phyloP scores from a whole-genome alignment of 1,140 invertebrate genomes.

The Scaptodrosophila lebanonensis region DNA sequence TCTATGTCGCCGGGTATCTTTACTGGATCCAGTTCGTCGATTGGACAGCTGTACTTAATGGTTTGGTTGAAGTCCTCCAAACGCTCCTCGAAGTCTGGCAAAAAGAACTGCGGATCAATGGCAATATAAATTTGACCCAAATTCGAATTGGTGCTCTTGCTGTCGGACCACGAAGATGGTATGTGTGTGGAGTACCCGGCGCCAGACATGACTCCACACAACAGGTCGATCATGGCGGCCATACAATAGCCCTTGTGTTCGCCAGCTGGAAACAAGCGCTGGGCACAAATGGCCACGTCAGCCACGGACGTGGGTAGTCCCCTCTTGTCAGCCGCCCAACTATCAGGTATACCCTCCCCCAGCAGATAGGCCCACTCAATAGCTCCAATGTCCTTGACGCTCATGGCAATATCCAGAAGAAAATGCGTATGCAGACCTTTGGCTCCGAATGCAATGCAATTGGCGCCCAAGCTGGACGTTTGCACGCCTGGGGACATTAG shows the following conservation, averaged over 20 bases:
- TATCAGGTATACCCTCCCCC: constrained; percentile 83
- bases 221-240: constrained; percentile 89
- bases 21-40: neutral
- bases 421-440: constrained; percentile 83
- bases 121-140: constrained; percentile 38
- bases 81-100: constrained; percentile 27
- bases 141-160: constrained; percentile 6
- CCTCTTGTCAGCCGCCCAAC: constrained; percentile 87
- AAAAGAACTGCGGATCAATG: constrained; percentile 37
- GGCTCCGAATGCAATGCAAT: constrained; percentile 89
- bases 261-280: constrained; percentile 87
- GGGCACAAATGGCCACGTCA: constrained; percentile 80
- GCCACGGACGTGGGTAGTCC: constrained; percentile 83
- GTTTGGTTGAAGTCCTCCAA: constrained; percentile 32
- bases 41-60: constrained; percentile 6
- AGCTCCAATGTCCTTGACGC: constrained; percentile 82
- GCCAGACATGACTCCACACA: constrained; percentile 65
- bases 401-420: constrained; percentile 95
- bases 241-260: constrained; percentile 95
- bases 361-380: constrained; percentile 87
- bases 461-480: constrained; percentile 87
- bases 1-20: constrained; percentile 29
- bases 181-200: constrained; percentile 33
- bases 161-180: constrained; percentile 5
- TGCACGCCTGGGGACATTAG: constrained; percentile 89